Conservation (phyloP, 2,888 invertebrate genomes). For the Blomia tropicalis region DNA sequence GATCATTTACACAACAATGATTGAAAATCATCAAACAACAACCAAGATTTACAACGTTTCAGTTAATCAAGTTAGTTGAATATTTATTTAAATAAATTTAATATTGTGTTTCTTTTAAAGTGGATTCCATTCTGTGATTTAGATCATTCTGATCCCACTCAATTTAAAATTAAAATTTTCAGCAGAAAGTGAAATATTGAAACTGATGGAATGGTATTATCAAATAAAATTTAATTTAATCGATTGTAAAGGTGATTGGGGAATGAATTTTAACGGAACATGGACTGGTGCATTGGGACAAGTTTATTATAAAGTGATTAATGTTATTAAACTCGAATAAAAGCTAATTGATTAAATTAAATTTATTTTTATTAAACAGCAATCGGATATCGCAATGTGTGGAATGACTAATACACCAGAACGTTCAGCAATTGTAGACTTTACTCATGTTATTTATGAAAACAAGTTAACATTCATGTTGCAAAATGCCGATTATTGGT, state of each 20-base stretch:
- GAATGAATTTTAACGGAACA: not conserved
- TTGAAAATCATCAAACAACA: too few relatives aligned
- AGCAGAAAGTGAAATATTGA: constrained; percentile 6
- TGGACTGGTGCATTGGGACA: not conserved
- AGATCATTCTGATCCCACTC: not conserved
- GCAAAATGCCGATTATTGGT: not conserved
- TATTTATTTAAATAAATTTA: too few relatives aligned
- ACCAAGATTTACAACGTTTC: too few relatives aligned
- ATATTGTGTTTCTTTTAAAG: not conserved
- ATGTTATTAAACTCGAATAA: too few relatives aligned
- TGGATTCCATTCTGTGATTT: constrained; percentile 10
- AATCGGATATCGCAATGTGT: not conserved
- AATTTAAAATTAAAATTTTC: not conserved
- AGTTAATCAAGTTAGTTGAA: too few relatives aligned
- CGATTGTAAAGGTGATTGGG: not conserved
- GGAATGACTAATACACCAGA: not conserved
- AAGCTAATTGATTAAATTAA: too few relatives aligned
- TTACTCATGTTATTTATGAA: not conserved
- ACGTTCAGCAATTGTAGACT: not conserved
- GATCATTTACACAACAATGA: too few relatives aligned
- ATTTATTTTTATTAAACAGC: too few relatives aligned
- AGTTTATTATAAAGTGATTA: not conserved
- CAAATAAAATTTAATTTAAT: not conserved
- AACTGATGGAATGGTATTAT: not conserved
- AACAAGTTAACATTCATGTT: not conserved